Conservation (phyloP, 2,113 vertebrate genomes). For the Neogobius melanostomus region DNA sequence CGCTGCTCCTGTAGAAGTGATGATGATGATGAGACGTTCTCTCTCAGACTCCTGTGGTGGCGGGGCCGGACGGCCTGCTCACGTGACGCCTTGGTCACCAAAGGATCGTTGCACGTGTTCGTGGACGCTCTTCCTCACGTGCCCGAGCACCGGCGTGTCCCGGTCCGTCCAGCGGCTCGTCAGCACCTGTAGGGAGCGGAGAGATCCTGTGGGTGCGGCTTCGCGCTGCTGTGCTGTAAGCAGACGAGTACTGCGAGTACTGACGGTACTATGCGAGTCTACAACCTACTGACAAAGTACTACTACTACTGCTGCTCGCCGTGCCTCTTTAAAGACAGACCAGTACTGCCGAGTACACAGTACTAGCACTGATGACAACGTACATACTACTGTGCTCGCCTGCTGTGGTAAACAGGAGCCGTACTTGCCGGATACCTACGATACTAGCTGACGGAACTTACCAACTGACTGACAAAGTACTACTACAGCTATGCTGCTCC, state of each 20-base stretch:
- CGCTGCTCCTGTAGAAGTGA: too few relatives aligned
- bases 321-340: too few relatives aligned
- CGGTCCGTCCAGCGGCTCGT: conserved; percentile 82
- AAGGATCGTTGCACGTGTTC: conserved; percentile 87
- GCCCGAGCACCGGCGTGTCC: conserved; percentile 88
- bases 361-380: conserved; percentile 79
- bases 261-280: too few relatives aligned
- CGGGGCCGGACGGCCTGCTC: conserved; percentile 46
- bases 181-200: conserved; percentile 80
- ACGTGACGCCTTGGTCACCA: conserved; percentile 79
- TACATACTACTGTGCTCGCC: conserved; percentile 34
- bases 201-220: conserved; percentile 88
- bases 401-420: too few relatives aligned
- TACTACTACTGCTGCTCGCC: too few relatives aligned
- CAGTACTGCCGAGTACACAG: too few relatives aligned
- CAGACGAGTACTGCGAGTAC: conserved; percentile 72
- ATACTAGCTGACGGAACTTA: too few relatives aligned
- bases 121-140: conserved; percentile 92
- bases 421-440: too few relatives aligned
- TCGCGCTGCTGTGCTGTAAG: conserved; percentile 87
- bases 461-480: too few relatives aligned
- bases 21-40: too few relatives aligned
- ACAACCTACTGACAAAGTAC: conserved; percentile 81
- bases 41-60: conserved; percentile 79
- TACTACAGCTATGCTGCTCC: too few relatives aligned